Conservation (phyloP, 1,140 invertebrate species). For the Paralvinella palmiformis region DNA sequence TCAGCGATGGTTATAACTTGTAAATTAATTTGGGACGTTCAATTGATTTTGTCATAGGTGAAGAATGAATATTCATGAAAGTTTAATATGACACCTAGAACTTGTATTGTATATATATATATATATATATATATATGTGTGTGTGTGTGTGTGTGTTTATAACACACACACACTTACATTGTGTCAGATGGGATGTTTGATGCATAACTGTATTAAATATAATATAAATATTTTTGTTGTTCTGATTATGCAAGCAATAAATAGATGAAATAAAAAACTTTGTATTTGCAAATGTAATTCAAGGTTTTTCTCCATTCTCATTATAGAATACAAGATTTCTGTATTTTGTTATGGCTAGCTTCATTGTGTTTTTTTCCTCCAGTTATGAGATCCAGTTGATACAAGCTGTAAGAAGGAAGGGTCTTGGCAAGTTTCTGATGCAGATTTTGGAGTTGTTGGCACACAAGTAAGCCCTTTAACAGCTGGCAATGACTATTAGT, state of each 20-base stretch:
- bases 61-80: no score
- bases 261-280: not conserved
- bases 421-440: slow-evolving; percentile 75
- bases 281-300: not conserved
- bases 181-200: not conserved
- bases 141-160: no score
- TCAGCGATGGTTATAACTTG: no score
- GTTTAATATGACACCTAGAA: no score
- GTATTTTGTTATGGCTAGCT: not conserved
- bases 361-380: slow-evolving; percentile 19
- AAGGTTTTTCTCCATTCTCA: not conserved
- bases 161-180: no score
- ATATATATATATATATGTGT: no score
- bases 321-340: slow-evolving; percentile 12
- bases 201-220: not conserved
- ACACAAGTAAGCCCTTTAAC: slow-evolving; percentile 43
- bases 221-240: not conserved
- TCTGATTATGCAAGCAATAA: not conserved
- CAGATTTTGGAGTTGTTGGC: slow-evolving; percentile 69
- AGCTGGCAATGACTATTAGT: not conserved
- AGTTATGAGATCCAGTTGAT: slow-evolving; percentile 82
- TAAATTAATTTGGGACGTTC: no score
- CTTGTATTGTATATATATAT: no score
- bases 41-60: no score
- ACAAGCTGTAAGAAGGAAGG: slow-evolving; percentile 59